phyloP scores from a whole-genome alignment of 1,140 invertebrate genomes.

The Anthonomus grandis region DNA sequence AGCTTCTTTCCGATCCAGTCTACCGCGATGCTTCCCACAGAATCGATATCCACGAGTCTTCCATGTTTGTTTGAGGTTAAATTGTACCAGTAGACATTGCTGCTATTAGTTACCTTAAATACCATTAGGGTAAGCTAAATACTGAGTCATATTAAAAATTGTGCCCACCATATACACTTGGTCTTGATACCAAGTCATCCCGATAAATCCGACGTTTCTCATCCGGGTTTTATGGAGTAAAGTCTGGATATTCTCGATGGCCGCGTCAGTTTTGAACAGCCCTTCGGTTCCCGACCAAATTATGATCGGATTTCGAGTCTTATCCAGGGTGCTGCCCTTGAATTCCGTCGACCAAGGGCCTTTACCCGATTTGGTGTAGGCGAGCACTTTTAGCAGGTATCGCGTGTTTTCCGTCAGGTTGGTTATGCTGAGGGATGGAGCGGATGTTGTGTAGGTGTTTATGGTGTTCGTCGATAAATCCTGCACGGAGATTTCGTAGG shows the following conservation, averaged over 20 bases:
- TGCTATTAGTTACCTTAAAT: conserved; percentile 61
- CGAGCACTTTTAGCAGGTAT: conserved; percentile 75
- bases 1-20: conserved; percentile 86
- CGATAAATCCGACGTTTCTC: conserved; percentile 42
- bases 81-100: conserved; percentile 68
- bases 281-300: conserved; percentile 71
- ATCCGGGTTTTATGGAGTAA: conserved; percentile 59
- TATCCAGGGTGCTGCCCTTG: conserved; percentile 61
- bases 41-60: conserved; percentile 60
- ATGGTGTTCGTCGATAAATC: conserved; percentile 55
- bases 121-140: neutral
- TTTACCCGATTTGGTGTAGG: conserved; percentile 69
- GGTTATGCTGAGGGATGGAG: conserved; percentile 61
- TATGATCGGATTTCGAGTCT: conserved; percentile 47
- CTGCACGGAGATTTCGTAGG: conserved; percentile 73
- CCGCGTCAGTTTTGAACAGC: conserved; percentile 68
- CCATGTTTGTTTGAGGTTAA: conserved; percentile 57
- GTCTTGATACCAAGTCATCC: conserved; percentile 44
- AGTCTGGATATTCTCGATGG: conserved; percentile 65
- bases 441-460: conserved; percentile 53
- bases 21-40: conserved; percentile 74
- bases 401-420: conserved; percentile 68
- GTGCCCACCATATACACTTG: conserved; percentile 59
- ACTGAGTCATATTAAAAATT: neutral
- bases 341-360: conserved; percentile 79